Evolutionary conservation across 2,113 vertebrate genomes (phyloP).

Genomic region (Pithys albifrons): DNA sequence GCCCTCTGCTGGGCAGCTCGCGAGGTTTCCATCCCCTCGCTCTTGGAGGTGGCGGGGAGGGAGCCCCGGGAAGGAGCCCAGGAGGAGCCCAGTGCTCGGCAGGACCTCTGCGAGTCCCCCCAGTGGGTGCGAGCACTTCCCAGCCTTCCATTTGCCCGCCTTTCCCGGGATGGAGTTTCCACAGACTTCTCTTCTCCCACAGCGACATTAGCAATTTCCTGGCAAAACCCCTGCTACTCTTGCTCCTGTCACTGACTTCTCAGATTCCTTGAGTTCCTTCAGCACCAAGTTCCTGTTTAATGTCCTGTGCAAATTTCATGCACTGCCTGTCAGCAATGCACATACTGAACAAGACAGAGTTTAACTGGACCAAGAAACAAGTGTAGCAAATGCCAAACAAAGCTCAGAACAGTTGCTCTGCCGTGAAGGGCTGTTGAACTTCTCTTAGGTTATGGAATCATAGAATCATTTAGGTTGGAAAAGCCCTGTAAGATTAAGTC

Average conservation of each 20-base stretch:
- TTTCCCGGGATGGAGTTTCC: not conserved
- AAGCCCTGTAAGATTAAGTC: not conserved
- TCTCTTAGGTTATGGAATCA: not conserved
- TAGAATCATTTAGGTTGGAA: not conserved
- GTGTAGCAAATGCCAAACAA: not conserved
- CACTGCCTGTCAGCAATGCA: not conserved
- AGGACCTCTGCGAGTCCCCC: rapidly evolving
- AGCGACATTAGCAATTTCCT: not conserved
- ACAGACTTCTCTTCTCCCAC: not conserved
- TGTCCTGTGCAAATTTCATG: not conserved
- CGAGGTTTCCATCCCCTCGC: rapidly evolving
- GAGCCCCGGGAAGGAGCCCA: rapidly evolving
- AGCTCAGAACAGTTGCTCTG: not conserved
- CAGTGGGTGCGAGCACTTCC: rapidly evolving
- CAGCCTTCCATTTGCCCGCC: rapidly evolving
- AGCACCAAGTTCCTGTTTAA: not conserved
- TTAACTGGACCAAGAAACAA: not conserved
- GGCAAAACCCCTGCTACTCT: rapidly evolving
- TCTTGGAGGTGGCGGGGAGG: rapidly evolving
- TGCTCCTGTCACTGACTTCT: too few relatives aligned
- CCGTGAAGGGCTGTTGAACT: not conserved
- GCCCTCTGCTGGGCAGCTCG: conserved; percentile 8
- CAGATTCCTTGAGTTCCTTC: not conserved
- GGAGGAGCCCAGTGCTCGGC: rapidly evolving
- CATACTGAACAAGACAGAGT: not conserved